Conservation (phyloP, 2,797 vertebrate genomes). For the Sebastes itinus region DNA sequence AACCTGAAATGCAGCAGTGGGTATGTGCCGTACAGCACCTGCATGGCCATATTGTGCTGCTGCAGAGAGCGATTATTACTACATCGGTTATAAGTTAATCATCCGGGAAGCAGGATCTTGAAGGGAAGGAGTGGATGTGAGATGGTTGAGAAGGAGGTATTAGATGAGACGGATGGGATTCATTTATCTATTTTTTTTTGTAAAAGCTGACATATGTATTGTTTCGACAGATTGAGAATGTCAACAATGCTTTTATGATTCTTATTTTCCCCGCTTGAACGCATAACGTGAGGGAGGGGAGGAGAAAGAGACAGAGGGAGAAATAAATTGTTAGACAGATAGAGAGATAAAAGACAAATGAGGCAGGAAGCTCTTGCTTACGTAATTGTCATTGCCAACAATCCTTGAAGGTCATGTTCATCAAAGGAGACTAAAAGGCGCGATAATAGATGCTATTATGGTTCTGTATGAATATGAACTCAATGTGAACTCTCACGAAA, state of each 20-base stretch:
- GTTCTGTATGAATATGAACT: constrained; percentile 14
- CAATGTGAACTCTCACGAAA: constrained; percentile 8
- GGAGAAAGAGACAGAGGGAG: not conserved
- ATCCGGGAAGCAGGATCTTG: constrained; percentile 22
- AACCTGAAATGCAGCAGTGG: constrained; percentile 31
- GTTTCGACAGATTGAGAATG: not conserved
- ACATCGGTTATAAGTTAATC: constrained; percentile 6
- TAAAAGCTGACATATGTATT: not conserved
- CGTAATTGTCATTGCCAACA: constrained; percentile 42
- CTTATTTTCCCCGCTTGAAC: not conserved
- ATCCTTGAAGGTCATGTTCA: constrained; percentile 23
- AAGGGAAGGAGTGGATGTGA: not conserved
- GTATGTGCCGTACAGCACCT: constrained; percentile 1
- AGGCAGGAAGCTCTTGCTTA: constrained; percentile 38
- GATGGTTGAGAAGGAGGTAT: not conserved
- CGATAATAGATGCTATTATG: constrained; percentile 1
- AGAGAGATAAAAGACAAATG: constrained; percentile 34
- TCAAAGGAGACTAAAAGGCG: not conserved
- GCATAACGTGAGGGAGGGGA: not conserved
- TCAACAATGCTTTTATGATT: not conserved
- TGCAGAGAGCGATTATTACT: constrained; percentile 42
- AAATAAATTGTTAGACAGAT: not conserved
- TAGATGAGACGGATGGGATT: not conserved
- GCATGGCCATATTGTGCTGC: constrained; percentile 27
- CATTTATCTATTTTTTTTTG: not conserved